Conservation (phyloP, 2,797 vertebrate species). For the Darevskia mixta region DNA sequence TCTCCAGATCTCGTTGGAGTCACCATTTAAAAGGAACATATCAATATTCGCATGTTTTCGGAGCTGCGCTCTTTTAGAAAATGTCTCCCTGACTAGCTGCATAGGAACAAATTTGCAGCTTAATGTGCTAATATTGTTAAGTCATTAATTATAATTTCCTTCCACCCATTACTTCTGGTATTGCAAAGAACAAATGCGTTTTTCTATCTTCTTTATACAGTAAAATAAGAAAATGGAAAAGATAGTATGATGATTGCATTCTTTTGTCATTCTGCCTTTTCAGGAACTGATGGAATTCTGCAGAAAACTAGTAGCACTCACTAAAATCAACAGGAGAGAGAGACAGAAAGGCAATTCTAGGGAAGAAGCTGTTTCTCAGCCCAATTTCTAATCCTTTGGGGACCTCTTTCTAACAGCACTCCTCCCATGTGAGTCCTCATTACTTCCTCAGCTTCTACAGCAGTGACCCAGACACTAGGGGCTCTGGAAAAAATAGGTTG, state of each 20-base stretch:
- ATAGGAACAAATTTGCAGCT: conserved; percentile 30
- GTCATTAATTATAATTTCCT: conserved; percentile 27
- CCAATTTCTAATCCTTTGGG: not conserved
- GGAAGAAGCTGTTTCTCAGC: not conserved
- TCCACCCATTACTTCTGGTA: conserved; percentile 37
- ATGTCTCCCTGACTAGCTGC: not conserved
- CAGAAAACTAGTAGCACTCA: conserved; percentile 29
- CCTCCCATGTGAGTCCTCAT: not conserved
- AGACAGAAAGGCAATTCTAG: conserved; percentile 48
- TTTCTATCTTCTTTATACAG: conserved; percentile 38
- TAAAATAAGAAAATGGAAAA: conserved; percentile 42
- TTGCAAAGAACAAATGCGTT: conserved; percentile 26
- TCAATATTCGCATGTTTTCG: conserved; percentile 12
- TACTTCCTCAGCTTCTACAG: not conserved
- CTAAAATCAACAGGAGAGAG: conserved; percentile 50
- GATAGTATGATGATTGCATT: conserved; percentile 12
- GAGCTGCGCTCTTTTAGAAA: conserved; percentile 23
- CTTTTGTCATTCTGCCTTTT: conserved; percentile 19
- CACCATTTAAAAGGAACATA: conserved; percentile 31
- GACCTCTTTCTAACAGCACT: not conserved
- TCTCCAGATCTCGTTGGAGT: conserved; percentile 11
- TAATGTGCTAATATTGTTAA: not conserved
- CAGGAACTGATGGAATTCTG: conserved; percentile 34
- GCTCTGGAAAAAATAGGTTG: no score
- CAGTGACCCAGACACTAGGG: not conserved